Conservation (phyloP, 2,888 invertebrate genomes). For the Steinernema hermaphroditum region DNA sequence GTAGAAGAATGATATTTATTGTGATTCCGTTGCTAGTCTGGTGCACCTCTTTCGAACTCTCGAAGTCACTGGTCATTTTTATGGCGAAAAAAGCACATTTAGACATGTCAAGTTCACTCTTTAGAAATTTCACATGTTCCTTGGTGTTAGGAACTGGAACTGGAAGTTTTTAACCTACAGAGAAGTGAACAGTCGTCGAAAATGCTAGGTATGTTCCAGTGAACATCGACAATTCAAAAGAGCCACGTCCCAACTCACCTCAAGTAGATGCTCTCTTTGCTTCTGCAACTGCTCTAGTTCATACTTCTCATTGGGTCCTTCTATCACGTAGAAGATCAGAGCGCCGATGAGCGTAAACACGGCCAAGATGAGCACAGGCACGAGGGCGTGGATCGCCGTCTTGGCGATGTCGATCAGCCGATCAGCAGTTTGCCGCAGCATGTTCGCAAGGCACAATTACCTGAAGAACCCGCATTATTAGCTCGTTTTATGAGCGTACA, state of each 20-base stretch:
- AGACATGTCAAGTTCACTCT: background rate
- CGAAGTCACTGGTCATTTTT: no score
- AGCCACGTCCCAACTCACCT: constrained; percentile 41
- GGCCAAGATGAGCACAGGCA: constrained; percentile 45
- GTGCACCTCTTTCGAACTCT: no score
- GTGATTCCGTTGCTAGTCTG: no score
- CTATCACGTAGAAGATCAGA: constrained; percentile 54
- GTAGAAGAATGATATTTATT: no score
- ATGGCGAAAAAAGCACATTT: background rate
- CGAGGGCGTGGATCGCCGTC: constrained; percentile 25
- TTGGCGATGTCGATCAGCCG: constrained; percentile 19
- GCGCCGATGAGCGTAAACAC: constrained; percentile 59
- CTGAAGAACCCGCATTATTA: background rate
- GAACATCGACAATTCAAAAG: no score
- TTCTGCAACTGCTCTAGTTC: constrained; percentile 49
- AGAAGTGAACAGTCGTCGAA: no score
- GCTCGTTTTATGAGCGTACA: background rate
- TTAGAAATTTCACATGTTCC: background rate
- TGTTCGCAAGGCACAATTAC: background rate
- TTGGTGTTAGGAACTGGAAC: no score
- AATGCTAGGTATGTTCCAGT: no score
- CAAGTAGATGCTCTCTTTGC: constrained; percentile 53
- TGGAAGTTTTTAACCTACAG: no score
- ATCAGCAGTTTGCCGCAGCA: background rate
- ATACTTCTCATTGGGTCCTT: constrained; percentile 57